Conservation (phyloP, 2,797 vertebrate species). For the Microcaecilia unicolor region DNA sequence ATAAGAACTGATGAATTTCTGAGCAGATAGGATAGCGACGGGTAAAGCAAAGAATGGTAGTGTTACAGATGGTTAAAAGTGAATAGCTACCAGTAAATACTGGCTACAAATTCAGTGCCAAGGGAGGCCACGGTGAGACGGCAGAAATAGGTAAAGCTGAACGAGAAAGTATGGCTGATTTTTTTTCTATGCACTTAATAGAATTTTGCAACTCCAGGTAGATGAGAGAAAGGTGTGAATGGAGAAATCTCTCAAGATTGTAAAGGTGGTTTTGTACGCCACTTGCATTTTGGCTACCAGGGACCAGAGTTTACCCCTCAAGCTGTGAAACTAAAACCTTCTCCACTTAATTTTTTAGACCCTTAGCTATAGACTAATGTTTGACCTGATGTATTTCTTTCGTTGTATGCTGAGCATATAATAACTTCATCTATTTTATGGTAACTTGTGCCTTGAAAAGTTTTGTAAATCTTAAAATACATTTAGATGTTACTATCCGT, state of each 20-base stretch:
- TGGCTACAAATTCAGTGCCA: no score
- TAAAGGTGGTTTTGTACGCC: no score
- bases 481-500: conserved; percentile 54
- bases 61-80: no score
- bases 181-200: no score
- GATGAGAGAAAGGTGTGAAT: conserved; percentile 18
- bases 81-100: no score
- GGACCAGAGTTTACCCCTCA: conserved; percentile 42
- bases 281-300: no score
- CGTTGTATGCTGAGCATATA: conserved; percentile 54
- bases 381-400: conserved; percentile 39
- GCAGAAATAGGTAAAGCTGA: neutral
- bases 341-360: conserved; percentile 36
- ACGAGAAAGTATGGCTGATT: neutral
- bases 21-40: no score
- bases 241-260: no score
- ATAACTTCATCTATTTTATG: conserved; percentile 49
- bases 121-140: no score
- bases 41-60: no score
- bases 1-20: neutral
- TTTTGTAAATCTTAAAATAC: conserved; percentile 52
- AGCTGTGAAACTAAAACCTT: conserved; percentile 58
- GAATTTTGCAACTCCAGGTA: conserved; percentile 7
- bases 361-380: conserved; percentile 47
- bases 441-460: conserved; percentile 65